phyloP scores from a whole-genome alignment of 2,797 vertebrate genomes.

The Kryptolebias ocellatus region DNA sequence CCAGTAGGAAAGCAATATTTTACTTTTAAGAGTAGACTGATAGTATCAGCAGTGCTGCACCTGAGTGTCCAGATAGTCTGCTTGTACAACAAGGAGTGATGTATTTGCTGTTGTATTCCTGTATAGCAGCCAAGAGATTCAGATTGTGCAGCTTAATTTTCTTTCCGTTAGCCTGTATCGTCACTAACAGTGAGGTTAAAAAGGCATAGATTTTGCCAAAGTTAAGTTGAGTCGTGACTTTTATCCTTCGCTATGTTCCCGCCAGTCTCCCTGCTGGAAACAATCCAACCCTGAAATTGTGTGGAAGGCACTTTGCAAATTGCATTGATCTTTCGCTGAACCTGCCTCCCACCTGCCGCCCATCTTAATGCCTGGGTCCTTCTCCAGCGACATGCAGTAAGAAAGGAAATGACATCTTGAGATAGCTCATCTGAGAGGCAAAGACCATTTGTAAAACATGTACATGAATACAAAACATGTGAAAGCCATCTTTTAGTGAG shows the following conservation, averaged over 20 bases:
- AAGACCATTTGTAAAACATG: conserved; percentile 13
- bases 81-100: conserved; percentile 19
- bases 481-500: neutral
- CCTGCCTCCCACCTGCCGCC: conserved; percentile 71
- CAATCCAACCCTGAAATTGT: conserved; percentile 69
- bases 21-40: conserved; percentile 13
- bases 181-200: conserved; percentile 22
- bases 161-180: conserved; percentile 14
- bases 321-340: conserved; percentile 77
- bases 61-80: conserved; percentile 23
- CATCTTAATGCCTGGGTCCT: conserved; percentile 59
- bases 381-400: conserved; percentile 20
- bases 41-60: conserved; percentile 25
- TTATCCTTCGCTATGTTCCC: conserved; percentile 40
- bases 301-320: conserved; percentile 78
- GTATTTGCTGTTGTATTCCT: neutral
- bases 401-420: conserved; percentile 50
- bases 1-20: conserved; percentile 16
- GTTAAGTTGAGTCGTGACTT: conserved; percentile 64
- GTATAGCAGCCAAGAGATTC: conserved; percentile 15
- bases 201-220: conserved; percentile 45
- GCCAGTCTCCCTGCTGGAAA: conserved; percentile 55
- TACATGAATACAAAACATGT: conserved; percentile 38
- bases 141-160: conserved; percentile 13
- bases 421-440: conserved; percentile 16